A percentile compares a stretch with the other conserved stretches of the same genome.
These are phyloP conservation scores for Thamnaconus septentrionalis DNA, from an alignment of 2,113 vertebrate genomes.

Conservation along the genomic window DNA sequence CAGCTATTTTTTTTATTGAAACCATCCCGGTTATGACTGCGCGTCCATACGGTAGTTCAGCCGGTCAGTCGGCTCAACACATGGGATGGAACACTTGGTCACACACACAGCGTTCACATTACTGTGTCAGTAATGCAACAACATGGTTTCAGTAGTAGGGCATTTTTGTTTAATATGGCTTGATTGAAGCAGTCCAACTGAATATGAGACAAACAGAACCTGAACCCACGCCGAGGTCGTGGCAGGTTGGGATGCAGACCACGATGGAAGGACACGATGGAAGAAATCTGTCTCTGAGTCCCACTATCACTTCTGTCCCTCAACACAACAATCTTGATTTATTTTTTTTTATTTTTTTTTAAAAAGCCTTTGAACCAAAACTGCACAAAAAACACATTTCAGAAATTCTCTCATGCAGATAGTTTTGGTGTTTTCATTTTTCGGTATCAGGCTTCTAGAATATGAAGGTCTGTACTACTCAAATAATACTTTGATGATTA, in stretches of 20 bases:
- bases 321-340: no score
- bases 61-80: conserved; percentile 55
- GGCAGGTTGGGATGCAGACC: background rate
- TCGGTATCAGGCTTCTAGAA: no score
- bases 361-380: no score
- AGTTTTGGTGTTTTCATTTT: no score
- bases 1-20: conserved; percentile 72
- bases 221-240: background rate
- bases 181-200: conserved; percentile 56
- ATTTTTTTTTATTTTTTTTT: no score
- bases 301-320: background rate
- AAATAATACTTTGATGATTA: no score
- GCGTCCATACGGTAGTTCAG: conserved; percentile 45
- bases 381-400: no score
- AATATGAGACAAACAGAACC: conserved; percentile 6
- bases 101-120: conserved; percentile 67
- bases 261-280: conserved; percentile 8
- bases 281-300: conserved; percentile 19
- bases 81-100: conserved; percentile 32
- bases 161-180: conserved; percentile 66
- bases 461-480: no score
- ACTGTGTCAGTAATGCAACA: conserved; percentile 44
- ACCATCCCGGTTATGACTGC: conserved; percentile 41
- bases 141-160: conserved; percentile 52
- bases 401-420: no score